Percentiles rank a stretch among this genome's conserved stretches.
phyloP scores from a whole-genome alignment of 2,113 vertebrate genomes.

The Antechinus stuartii region DNA sequence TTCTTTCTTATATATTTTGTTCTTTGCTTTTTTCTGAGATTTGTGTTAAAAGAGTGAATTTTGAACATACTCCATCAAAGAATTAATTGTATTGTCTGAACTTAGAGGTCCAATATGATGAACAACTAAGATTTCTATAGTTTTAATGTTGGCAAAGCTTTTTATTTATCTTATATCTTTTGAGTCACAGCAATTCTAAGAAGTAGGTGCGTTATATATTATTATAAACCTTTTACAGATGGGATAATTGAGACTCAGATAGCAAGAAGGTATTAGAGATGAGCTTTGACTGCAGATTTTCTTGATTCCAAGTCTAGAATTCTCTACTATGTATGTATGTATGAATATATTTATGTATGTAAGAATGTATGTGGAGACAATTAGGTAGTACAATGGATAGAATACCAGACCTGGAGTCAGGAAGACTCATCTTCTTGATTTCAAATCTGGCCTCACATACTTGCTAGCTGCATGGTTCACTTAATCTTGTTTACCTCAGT shows the following conservation, averaged over 20 bases:
- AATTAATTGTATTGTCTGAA: background rate
- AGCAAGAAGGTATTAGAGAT: background rate
- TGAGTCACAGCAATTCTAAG: background rate
- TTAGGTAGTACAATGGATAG: background rate
- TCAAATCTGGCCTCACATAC: background rate
- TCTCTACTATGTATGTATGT: background rate
- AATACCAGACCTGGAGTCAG: background rate
- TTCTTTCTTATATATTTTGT: background rate
- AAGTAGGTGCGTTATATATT: background rate
- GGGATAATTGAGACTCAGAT: background rate
- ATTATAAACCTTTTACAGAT: background rate
- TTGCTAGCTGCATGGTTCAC: background rate
- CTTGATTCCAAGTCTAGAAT: background rate
- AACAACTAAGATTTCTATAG: background rate
- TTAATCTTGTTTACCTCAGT: background rate
- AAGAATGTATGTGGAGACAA: too few relatives aligned
- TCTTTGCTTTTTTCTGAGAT: slow-evolving; percentile 30
- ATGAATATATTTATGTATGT: background rate
- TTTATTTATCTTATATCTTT: background rate
- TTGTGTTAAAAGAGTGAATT: slow-evolving; percentile 1
- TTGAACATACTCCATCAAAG: background rate
- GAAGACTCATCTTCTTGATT: background rate
- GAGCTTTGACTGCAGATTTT: background rate
- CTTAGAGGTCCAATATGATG: background rate
- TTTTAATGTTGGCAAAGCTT: background rate